Conservation (phyloP, 2,113 vertebrate genomes). For the Cynocephalus volans region DNA sequence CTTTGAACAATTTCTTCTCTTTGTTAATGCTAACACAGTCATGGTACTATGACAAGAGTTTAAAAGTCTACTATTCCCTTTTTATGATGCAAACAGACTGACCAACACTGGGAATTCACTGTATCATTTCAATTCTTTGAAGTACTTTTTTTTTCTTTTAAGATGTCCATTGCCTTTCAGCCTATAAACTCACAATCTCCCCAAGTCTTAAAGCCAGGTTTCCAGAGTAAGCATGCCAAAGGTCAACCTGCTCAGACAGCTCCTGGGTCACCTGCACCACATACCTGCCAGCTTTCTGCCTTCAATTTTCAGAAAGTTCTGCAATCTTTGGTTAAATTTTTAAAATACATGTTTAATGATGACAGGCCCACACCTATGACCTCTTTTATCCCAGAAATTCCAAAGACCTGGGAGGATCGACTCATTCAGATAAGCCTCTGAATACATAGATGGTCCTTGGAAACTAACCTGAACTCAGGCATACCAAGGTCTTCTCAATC, state of each 20-base stretch:
- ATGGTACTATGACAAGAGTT: not conserved
- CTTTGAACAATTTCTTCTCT: not conserved
- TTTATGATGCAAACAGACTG: conserved; percentile 60
- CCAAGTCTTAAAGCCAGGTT: not conserved
- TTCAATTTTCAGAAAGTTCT: conserved; percentile 64
- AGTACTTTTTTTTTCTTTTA: conserved; percentile 60
- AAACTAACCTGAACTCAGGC: conserved; percentile 42
- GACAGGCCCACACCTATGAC: conserved; percentile 21
- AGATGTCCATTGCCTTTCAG: conserved; percentile 64
- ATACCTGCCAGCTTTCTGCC: conserved; percentile 8
- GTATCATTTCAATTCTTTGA: conserved; percentile 54
- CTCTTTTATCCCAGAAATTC: conserved; percentile 59
- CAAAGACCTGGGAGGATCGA: conserved; percentile 43
- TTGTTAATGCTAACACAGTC: not conserved
- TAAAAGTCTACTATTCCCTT: not conserved
- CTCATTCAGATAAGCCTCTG: conserved; percentile 56
- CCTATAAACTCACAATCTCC: conserved; percentile 60
- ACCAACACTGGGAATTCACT: conserved; percentile 35
- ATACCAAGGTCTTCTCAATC: not conserved
- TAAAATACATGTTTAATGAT: conserved; percentile 69
- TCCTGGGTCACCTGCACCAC: conserved; percentile 7
- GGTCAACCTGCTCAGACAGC: conserved; percentile 3
- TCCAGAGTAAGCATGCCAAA: conserved; percentile 25
- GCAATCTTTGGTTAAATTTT: conserved; percentile 54
- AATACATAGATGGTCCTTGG: conserved; percentile 15